Evolutionary conservation across 2,113 vertebrate species (phyloP).

Genomic region (Ariopsis seemanni): DNA sequence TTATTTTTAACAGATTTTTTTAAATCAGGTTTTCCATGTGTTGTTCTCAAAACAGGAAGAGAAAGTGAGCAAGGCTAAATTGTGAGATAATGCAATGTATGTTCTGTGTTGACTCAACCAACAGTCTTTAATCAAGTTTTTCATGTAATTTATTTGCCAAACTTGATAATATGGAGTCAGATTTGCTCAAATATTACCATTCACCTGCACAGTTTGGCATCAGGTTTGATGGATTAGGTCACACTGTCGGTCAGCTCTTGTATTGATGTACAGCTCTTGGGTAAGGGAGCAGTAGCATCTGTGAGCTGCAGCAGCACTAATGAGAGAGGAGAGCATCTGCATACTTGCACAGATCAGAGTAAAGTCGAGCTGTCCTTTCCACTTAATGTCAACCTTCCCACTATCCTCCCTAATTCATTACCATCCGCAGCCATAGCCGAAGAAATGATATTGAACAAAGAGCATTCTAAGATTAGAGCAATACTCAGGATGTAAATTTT

Average conservation of each 20-base stretch:
- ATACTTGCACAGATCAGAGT: slow-evolving; percentile 30
- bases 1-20: too few species aligned
- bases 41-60: neutral
- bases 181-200: slow-evolving; percentile 18
- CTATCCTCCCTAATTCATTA: slow-evolving; percentile 26
- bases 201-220: neutral
- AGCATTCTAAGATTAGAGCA: neutral
- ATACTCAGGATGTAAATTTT: neutral
- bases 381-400: slow-evolving; percentile 40
- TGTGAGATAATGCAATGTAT: neutral
- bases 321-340: slow-evolving; percentile 42
- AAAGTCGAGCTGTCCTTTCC: slow-evolving; percentile 40
- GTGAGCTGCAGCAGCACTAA: slow-evolving; percentile 37
- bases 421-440: neutral
- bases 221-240: neutral
- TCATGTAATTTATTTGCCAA: neutral
- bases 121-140: neutral
- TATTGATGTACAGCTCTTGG: slow-evolving; percentile 32
- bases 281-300: slow-evolving; percentile 26
- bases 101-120: neutral
- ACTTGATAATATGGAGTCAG: neutral
- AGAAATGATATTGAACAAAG: slow-evolving; percentile 1
- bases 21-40: neutral
- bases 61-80: neutral
- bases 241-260: neutral